Evolutionary conservation across 53 echinoderm and acorn worm genomes (phyloP), one percentile per base, ranked within the genome.

Genomic region (Zoroaster sp.): DNA sequence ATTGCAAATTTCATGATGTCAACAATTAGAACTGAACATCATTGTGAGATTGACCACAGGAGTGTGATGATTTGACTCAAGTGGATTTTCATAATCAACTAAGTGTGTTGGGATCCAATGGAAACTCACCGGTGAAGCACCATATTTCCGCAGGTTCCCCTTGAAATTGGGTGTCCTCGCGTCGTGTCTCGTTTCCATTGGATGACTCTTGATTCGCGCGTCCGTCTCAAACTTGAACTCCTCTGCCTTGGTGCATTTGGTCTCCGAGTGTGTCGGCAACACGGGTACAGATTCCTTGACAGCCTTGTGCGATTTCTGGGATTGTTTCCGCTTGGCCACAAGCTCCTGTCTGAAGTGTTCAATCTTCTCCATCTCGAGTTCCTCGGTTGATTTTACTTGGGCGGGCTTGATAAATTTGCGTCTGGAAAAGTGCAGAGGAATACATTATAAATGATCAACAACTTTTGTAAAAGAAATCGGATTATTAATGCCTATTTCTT

Each of bases 141-240:
- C 15, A 30, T 87, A 72, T 51, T 79, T 88, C 10, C 91, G 90
- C 36, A 94, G 87, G 5, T 72, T 91, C 5, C 39, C 73, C 12
- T 18, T 38, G 74, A 90, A 90, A 75, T 89, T 44, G 42, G 74
- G 79, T 13, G 12, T 66, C 74, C 47, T 88, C 4, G 70, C 41
- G 33, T 94, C 91, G 45, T 90, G 86, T 30, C 92, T 39, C 7
- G 92, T 92, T 17, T 86, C 90, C 92, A 92, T 92, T 0, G 89
- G 75, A 25, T 94, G 92, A 11, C 73, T 71, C 68, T 93, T 93
- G 78, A 95, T 43, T 37, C 96, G 83, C 39, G 78, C 15, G 44
- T 96, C 95, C 17, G 96, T 96, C 83, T 91, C 77, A 86, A 96
- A 96, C 17, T 86, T 83, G 86, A 96, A 96, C 42, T 79, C 96